These are phyloP conservation scores for Cylindroiulus punctatus DNA, from an alignment of 2,888 invertebrate genomes.

Conservation along the genomic window DNA sequence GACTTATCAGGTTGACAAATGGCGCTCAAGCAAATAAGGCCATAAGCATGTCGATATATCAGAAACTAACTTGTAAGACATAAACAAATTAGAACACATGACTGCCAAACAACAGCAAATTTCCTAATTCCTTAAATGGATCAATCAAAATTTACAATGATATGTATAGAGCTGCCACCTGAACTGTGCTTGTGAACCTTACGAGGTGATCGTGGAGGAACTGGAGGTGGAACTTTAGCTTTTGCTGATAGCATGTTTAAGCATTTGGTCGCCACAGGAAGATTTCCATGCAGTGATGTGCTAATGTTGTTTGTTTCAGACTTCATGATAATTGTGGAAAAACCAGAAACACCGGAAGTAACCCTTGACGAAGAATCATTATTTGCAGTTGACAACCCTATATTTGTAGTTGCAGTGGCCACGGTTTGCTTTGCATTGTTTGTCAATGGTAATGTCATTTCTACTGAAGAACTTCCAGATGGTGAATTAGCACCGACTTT, in stretches of 20 bases:
- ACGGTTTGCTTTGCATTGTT: constrained; percentile 24
- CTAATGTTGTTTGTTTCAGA: constrained; percentile 48
- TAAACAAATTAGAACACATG: neutral
- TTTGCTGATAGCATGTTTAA: constrained; percentile 39
- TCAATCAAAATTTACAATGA: constrained; percentile 28
- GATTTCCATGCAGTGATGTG: constrained; percentile 44
- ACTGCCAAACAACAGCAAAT: neutral
- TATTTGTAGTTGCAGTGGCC: constrained; percentile 46
- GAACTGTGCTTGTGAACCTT: constrained; percentile 46
- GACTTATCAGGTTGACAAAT: neutral
- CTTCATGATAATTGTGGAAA: constrained; percentile 40
- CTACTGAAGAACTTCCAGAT: constrained; percentile 40
- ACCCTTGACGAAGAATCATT: constrained; percentile 25
- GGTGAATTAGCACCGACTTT: constrained; percentile 29
- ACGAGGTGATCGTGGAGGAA: constrained; percentile 75
- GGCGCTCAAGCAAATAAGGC: neutral
- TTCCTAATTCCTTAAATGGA: neutral
- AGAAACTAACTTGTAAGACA: neutral
- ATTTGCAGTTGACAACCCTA: constrained; percentile 7
- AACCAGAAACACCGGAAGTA: constrained; percentile 49
- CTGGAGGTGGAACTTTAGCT: constrained; percentile 79
- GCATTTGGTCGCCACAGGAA: constrained; percentile 48
- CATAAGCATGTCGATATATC: neutral
- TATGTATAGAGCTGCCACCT: constrained; percentile 44
- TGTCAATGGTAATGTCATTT: constrained; percentile 40